phyloP scores from a whole-genome alignment of 2,113 vertebrate genomes.

The Pelobates fuscus region DNA sequence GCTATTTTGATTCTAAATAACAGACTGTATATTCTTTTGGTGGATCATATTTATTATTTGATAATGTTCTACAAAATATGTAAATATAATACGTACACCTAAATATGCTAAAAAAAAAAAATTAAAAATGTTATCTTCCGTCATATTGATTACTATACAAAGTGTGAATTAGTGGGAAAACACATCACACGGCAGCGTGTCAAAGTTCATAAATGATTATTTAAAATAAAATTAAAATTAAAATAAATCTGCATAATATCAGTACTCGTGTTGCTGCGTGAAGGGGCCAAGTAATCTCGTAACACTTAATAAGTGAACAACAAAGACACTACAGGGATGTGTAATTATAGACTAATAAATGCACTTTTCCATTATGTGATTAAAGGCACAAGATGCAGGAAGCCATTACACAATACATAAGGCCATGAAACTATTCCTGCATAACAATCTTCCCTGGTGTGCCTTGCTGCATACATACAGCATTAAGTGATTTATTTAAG shows the following conservation, averaged over 20 bases:
- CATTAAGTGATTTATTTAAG: constrained; percentile 24
- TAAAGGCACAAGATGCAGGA: constrained; percentile 8
- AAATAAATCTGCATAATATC: constrained; percentile 13
- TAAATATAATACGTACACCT: too few species aligned
- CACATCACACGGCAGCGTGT: background rate
- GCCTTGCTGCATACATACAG: background rate
- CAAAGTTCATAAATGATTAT: background rate
- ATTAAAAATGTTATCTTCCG: too few species aligned
- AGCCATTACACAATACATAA: constrained; percentile 7
- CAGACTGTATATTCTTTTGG: too few species aligned
- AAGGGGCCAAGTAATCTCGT: constrained; percentile 3
- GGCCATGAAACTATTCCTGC: background rate
- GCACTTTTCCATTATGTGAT: constrained; percentile 32
- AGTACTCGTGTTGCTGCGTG: background rate
- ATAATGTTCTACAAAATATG: too few species aligned
- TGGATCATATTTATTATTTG: too few species aligned
- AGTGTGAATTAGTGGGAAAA: too few species aligned
- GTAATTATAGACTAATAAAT: constrained; percentile 29
- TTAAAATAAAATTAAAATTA: background rate
- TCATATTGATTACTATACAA: too few species aligned
- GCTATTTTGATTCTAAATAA: too few species aligned
- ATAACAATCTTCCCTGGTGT: constrained; percentile 7
- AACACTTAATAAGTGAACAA: constrained; percentile 21
- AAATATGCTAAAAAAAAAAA: too few species aligned
- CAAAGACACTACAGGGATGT: constrained; percentile 29